Conservation (phyloP, 2,113 vertebrate species). For the Drymodes brunneopygia region DNA sequence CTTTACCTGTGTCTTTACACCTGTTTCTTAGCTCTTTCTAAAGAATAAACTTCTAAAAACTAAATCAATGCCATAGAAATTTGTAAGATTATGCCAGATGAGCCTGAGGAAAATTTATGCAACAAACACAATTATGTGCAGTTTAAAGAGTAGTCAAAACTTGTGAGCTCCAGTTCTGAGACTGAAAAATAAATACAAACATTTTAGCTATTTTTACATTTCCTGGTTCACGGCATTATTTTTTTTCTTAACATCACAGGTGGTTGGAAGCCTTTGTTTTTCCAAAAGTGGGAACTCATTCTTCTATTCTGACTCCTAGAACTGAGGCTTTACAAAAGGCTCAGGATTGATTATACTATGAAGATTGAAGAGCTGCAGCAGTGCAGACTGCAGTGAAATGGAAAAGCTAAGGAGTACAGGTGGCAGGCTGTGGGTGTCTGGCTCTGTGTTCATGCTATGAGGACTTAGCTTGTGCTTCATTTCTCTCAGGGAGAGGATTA, state of each 20-base stretch:
- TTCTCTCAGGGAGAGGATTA: slow-evolving; percentile 22
- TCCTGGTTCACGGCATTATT: neutral
- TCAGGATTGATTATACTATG: neutral
- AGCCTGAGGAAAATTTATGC: neutral
- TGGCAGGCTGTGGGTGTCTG: neutral
- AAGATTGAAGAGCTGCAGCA: neutral
- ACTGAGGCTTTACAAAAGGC: neutral
- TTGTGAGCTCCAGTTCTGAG: neutral
- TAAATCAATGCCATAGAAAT: neutral
- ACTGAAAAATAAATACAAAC: neutral
- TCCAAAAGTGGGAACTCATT: neutral
- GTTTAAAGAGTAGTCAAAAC: neutral
- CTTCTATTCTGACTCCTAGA: neutral
- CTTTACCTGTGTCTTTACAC: neutral
- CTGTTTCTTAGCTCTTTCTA: neutral
- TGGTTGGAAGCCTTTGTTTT: neutral
- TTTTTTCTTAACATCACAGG: neutral
- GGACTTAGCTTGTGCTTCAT: neutral
- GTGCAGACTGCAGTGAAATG: neutral
- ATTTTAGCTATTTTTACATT: neutral
- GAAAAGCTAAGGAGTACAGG: neutral
- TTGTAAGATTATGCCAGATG: neutral
- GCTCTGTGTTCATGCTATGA: neutral
- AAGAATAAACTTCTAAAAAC: neutral
- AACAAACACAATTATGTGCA: neutral